These are phyloP conservation scores for Antechinus stuartii DNA, from an alignment of 2,113 vertebrate genomes.

Conservation along the genomic window DNA sequence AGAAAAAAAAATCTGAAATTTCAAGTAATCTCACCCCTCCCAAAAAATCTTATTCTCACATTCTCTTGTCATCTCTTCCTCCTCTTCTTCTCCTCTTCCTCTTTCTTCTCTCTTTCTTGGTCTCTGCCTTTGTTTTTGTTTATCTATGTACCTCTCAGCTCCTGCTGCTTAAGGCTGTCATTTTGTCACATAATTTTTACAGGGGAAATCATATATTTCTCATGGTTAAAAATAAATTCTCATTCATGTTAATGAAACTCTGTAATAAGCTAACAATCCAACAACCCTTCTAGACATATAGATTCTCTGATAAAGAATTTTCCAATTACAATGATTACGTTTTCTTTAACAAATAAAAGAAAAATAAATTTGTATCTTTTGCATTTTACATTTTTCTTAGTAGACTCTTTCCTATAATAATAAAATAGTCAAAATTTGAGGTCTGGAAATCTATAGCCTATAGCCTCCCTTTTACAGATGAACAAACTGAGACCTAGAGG, in stretches of 20 bases:
- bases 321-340: constrained; percentile 15
- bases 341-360: constrained; percentile 14
- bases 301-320: background rate
- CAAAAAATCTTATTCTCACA: background rate
- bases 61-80: background rate
- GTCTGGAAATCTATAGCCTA: background rate
- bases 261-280: background rate
- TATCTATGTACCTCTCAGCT: background rate
- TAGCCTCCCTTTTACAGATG: constrained; percentile 9
- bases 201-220: constrained; percentile 23
- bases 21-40: background rate
- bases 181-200: background rate
- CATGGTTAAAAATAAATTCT: constrained; percentile 57
- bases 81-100: no score
- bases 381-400: background rate
- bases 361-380: background rate
- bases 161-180: background rate
- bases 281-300: background rate
- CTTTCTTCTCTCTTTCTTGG: background rate
- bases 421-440: background rate
- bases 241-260: background rate
- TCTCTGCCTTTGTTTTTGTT: background rate
- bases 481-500: background rate
- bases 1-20: background rate
- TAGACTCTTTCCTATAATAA: background rate